These are phyloP conservation scores for Napeogenes inachia DNA, from an alignment of 2,888 invertebrate genomes.

Conservation along the genomic window DNA sequence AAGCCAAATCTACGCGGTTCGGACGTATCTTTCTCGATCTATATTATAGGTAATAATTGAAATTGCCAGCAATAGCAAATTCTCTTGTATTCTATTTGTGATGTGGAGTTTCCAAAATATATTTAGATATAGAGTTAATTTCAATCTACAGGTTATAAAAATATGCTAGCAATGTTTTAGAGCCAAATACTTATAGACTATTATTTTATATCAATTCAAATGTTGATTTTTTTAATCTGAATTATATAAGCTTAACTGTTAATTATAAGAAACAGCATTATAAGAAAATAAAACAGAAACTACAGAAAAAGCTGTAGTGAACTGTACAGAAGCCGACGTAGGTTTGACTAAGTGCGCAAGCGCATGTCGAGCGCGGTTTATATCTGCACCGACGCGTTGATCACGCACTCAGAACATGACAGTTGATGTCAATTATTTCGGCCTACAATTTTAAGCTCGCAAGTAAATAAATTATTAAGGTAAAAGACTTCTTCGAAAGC, in stretches of 20 bases:
- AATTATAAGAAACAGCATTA: too few relatives aligned
- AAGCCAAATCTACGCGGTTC: conserved; percentile 27
- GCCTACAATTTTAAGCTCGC: neutral
- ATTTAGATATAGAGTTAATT: neutral
- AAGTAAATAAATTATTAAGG: too few relatives aligned
- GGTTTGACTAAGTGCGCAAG: conserved; percentile 40
- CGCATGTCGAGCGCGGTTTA: conserved; percentile 39
- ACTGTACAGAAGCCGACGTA: conserved; percentile 18
- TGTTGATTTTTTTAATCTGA: too few relatives aligned
- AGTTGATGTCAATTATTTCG: conserved; percentile 7
- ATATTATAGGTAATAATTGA: conserved; percentile 15
- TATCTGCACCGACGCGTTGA: conserved; percentile 46
- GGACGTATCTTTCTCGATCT: conserved; percentile 24
- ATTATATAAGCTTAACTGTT: too few relatives aligned
- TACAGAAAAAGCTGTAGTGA: neutral
- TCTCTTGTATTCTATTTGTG: conserved; percentile 1
- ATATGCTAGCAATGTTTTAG: too few relatives aligned
- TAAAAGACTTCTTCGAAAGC: too few relatives aligned
- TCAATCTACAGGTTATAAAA: too few relatives aligned
- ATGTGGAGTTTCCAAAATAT: neutral
- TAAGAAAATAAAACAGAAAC: neutral
- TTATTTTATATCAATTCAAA: too few relatives aligned
- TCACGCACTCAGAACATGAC: conserved; percentile 53
- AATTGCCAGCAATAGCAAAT: conserved; percentile 4
- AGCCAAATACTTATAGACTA: too few relatives aligned